These are phyloP conservation scores for Embidobia sp. DNA, from an alignment of 2,888 invertebrate genomes.

Conservation along the genomic window DNA sequence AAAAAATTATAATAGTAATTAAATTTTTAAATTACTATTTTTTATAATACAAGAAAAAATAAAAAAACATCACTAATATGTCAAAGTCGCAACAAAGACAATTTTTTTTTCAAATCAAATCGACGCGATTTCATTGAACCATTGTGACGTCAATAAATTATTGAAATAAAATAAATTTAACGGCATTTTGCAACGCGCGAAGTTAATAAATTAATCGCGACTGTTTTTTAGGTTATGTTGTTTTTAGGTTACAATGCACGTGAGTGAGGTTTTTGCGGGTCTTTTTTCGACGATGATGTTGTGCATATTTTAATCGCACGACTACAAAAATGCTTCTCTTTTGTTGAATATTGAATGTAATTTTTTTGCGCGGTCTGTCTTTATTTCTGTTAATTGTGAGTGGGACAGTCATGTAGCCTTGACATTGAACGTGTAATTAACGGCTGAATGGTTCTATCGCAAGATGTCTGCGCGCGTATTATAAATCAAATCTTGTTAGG, in stretches of 20 bases:
- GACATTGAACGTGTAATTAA: conserved; percentile 64
- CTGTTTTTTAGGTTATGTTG: no score
- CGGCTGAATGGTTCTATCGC: conserved; percentile 53
- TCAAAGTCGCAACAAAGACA: no score
- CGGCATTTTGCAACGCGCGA: no score
- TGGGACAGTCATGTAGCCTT: conserved; percentile 57
- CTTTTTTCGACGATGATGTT: conserved; percentile 24
- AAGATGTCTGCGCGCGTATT: conserved; percentile 35
- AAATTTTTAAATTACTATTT: no score
- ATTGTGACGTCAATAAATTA: no score
- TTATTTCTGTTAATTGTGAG: conserved; percentile 55
- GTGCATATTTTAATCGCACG: conserved; percentile 28
- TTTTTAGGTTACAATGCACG: no score
- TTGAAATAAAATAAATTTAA: no score
- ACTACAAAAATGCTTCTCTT: conserved; percentile 25
- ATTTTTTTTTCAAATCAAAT: no score
- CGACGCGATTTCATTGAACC: no score
- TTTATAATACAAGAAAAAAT: no score
- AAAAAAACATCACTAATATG: no score
- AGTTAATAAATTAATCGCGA: not conserved
- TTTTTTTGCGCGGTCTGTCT: conserved; percentile 30
- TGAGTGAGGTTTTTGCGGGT: conserved; percentile 25
- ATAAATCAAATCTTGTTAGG: conserved; percentile 52
- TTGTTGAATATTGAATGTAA: conserved; percentile 30
- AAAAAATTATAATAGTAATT: no score